These are phyloP conservation scores for Chloebia gouldiae DNA, from an alignment of 2,113 vertebrate genomes.

Conservation along the genomic window DNA sequence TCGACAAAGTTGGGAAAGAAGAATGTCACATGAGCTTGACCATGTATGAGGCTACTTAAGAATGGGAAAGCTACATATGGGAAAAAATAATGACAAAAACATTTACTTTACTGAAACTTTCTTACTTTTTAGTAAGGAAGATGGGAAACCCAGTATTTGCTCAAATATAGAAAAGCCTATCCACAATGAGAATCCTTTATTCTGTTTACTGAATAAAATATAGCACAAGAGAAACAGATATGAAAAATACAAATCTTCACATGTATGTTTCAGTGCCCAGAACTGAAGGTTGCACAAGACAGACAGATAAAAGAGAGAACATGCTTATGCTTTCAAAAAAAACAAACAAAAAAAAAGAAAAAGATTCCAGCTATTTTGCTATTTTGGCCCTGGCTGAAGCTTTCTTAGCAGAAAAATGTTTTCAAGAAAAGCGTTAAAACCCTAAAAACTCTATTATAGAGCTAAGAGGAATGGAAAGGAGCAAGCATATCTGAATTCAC, in stretches of 20 bases:
- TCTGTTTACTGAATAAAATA: background rate
- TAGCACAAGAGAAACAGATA: background rate
- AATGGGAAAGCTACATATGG: background rate
- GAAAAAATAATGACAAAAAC: background rate
- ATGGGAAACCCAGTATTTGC: background rate
- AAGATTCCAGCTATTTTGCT: background rate
- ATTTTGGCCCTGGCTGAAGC: background rate
- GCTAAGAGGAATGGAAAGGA: background rate
- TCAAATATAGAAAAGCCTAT: background rate
- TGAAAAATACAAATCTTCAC: background rate
- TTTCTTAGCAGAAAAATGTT: background rate
- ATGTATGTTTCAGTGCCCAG: background rate
- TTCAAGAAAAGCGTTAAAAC: background rate
- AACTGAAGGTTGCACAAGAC: background rate
- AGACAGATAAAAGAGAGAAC: background rate
- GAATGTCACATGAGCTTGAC: background rate
- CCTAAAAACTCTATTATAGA: background rate
- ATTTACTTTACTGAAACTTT: background rate
- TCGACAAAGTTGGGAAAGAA: background rate
- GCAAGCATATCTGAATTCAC: background rate
- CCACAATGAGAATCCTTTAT: background rate
- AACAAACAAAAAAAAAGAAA: background rate
- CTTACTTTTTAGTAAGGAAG: background rate
- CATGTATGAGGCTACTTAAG: background rate
- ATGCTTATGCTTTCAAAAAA: background rate